phyloP scores from a whole-genome alignment of 2,113 vertebrate genomes.

The Atractosteus spatula region DNA sequence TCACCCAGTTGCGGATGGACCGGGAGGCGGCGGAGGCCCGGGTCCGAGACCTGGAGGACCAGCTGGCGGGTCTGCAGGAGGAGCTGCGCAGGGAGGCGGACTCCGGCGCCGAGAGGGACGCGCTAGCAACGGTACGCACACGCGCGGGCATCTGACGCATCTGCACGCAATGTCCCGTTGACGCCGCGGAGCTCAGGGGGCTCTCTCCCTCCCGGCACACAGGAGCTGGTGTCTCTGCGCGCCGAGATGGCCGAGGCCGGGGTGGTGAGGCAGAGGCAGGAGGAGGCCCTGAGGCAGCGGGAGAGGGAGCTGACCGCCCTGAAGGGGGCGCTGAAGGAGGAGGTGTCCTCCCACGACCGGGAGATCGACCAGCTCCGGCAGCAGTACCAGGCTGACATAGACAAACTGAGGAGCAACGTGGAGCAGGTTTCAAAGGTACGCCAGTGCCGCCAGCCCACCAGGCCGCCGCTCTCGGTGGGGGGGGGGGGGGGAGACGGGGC shows the following conservation, averaged over 20 bases:
- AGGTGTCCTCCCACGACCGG: conserved; percentile 69
- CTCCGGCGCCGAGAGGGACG: conserved; percentile 41
- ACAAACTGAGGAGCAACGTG: conserved; percentile 81
- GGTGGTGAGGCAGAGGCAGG: conserved; percentile 66
- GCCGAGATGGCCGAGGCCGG: conserved; percentile 74
- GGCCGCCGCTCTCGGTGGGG: not conserved
- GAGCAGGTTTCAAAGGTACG: conserved; percentile 80
- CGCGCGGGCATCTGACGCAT: not conserved
- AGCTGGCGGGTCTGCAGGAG: conserved; percentile 70
- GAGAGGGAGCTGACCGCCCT: conserved; percentile 73
- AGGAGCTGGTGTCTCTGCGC: conserved; percentile 76
- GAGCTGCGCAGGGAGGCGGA: conserved; percentile 67
- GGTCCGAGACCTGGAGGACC: conserved; percentile 67
- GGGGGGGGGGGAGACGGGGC: no score
- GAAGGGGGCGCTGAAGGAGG: conserved; percentile 73
- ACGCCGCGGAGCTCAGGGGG: not conserved
- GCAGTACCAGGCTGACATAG: conserved; percentile 81
- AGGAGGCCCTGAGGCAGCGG: conserved; percentile 73
- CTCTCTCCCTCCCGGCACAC: conserved; percentile 33
- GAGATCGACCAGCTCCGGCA: conserved; percentile 71
- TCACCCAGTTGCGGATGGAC: conserved; percentile 60
- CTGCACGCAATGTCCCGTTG: not conserved
- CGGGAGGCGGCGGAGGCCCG: conserved; percentile 60
- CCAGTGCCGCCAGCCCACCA: not conserved
- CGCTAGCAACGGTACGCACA: conserved; percentile 45